A percentile compares a stretch with the other conserved stretches of the same genome.
Conservation (phyloP, 2,888 invertebrate genomes). For the Chirona hameri region DNA sequence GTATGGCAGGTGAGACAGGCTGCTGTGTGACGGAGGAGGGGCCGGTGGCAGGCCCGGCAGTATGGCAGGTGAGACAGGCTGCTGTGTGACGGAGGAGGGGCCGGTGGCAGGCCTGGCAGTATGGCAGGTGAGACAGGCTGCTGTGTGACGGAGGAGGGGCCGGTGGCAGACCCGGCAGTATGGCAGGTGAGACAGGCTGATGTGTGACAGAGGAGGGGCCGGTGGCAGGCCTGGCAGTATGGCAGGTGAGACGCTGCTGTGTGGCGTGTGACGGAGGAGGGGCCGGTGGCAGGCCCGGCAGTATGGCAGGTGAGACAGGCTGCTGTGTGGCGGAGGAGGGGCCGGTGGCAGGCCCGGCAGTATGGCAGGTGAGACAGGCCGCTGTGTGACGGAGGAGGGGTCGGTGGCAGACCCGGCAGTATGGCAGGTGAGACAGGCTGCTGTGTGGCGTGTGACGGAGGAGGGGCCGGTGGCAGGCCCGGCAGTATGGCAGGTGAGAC, state of each 20-base stretch:
- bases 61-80: not conserved
- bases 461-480: slow-evolving; percentile 25
- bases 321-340: too few relatives aligned
- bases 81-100: too few relatives aligned
- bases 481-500: not conserved
- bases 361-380: not conserved
- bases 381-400: too few relatives aligned
- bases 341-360: slow-evolving; percentile 29
- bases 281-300: slow-evolving; percentile 28
- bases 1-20: not conserved
- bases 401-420: slow-evolving; percentile 27
- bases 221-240: slow-evolving; percentile 28
- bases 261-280: too few relatives aligned
- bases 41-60: slow-evolving; percentile 29
- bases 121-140: not conserved
- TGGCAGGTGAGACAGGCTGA: not conserved
- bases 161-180: slow-evolving; percentile 27
- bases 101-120: slow-evolving; percentile 27
- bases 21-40: too few relatives aligned
- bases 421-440: not conserved
- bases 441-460: too few relatives aligned
- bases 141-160: not conserved
- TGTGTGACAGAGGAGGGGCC: not conserved
- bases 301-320: not conserved
- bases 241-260: too few relatives aligned